Evolutionary conservation across 2,113 vertebrate species (phyloP).

Genomic region (Misgurnus anguillicaudatus): DNA sequence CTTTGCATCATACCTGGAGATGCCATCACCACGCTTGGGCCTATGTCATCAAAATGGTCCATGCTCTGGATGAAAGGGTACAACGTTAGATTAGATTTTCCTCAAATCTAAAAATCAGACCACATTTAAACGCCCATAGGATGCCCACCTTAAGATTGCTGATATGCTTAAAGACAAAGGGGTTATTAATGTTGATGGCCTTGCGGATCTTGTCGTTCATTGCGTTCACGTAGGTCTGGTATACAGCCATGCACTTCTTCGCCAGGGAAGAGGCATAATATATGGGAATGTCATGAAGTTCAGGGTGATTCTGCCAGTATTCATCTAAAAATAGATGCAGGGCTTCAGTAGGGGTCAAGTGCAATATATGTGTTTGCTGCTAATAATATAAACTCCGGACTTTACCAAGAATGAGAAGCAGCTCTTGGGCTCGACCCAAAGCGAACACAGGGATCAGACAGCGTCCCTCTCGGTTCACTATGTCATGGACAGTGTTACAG

Average conservation of each 20-base stretch:
- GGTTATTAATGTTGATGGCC: constrained; percentile 98
- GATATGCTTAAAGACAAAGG: constrained; percentile 98
- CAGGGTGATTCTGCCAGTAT: constrained; percentile 99
- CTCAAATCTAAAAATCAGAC: background rate
- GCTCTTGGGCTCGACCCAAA: constrained; percentile 92
- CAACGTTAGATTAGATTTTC: background rate
- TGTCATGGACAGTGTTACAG: constrained; percentile 96
- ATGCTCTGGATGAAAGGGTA: constrained; percentile 81
- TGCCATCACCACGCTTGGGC: constrained; percentile 97
- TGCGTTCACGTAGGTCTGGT: constrained; percentile 96
- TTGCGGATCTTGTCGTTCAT: constrained; percentile 99
- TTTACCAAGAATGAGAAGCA: constrained; percentile 91
- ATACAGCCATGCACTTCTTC: constrained; percentile 98
- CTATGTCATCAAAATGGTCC: constrained; percentile 99
- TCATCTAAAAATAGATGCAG: constrained; percentile 78
- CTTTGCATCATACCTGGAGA: constrained; percentile 99
- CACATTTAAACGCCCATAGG: background rate
- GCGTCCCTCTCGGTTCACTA: constrained; percentile 92
- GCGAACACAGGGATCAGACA: constrained; percentile 97
- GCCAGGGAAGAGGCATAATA: constrained; percentile 97
- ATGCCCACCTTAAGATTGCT: constrained; percentile 93
- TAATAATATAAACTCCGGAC: background rate
- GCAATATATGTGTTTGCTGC: background rate
- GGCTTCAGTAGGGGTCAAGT: background rate
- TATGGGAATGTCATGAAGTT: constrained; percentile 97